phyloP scores from a whole-genome alignment of 2,113 vertebrate species.

The Ariopsis seemanni region DNA sequence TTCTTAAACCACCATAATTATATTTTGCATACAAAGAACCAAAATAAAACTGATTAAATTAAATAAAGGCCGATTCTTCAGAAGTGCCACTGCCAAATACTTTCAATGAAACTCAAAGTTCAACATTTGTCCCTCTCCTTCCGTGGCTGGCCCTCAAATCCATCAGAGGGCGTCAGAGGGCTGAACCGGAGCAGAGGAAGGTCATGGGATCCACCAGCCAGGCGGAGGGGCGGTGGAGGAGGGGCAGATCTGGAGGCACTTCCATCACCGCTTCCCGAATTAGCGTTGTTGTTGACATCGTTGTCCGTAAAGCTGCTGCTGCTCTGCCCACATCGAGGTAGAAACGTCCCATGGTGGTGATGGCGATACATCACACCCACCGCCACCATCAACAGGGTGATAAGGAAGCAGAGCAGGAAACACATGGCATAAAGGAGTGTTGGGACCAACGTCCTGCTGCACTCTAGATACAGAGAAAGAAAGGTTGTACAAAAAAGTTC shows the following conservation, averaged over 20 bases:
- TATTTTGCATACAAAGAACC: not conserved
- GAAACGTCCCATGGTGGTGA: constrained; percentile 62
- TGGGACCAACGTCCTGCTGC: constrained; percentile 33
- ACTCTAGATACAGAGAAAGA: constrained; percentile 52
- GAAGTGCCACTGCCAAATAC: not conserved
- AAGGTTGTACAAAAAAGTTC: not conserved
- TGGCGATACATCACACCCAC: constrained; percentile 60
- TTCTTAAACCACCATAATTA: not conserved
- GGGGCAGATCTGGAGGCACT: constrained; percentile 50
- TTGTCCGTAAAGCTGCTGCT: constrained; percentile 23
- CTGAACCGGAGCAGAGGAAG: constrained; percentile 70
- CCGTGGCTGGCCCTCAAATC: constrained; percentile 32
- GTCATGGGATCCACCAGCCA: constrained; percentile 56
- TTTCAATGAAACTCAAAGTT: not conserved
- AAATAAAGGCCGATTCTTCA: not conserved
- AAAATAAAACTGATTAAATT: not conserved
- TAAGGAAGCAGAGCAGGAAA: constrained; percentile 68
- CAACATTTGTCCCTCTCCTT: constrained; percentile 48
- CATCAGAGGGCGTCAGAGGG: constrained; percentile 58
- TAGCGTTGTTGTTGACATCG: constrained; percentile 37
- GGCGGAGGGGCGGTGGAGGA: constrained; percentile 57
- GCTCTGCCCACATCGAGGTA: constrained; percentile 56
- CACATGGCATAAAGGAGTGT: constrained; percentile 65
- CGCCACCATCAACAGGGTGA: constrained; percentile 59
- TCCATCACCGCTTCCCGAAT: not conserved